Evolutionary conservation across 1,140 invertebrate species (phyloP).

Genomic region (Sesamia nonagrioides): DNA sequence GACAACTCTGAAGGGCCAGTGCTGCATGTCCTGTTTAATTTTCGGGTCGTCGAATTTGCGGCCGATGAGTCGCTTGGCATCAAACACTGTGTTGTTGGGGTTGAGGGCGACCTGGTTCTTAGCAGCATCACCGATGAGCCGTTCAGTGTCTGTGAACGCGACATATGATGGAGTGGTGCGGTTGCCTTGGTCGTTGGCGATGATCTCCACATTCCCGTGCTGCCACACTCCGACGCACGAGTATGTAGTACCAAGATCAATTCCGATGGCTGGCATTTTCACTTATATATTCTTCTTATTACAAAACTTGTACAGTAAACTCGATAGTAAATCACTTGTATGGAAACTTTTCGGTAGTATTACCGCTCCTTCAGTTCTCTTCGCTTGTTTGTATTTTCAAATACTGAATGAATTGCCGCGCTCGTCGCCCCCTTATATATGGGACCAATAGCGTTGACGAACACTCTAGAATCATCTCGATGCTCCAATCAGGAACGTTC

Average conservation of each 20-base stretch:
- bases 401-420: slow-evolving; percentile 69
- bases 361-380: slow-evolving; percentile 55
- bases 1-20: slow-evolving; percentile 91
- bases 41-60: slow-evolving; percentile 91
- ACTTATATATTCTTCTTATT: slow-evolving; percentile 45
- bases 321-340: slow-evolving; percentile 16
- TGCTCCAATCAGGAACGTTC: slow-evolving; percentile 56
- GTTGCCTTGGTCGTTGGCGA: slow-evolving; percentile 98
- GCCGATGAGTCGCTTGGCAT: slow-evolving; percentile 90
- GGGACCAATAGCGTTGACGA: slow-evolving; percentile 63
- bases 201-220: slow-evolving; percentile 96
- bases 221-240: slow-evolving; percentile 93
- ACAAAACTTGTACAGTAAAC: slow-evolving; percentile 44
- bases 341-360: slow-evolving; percentile 51
- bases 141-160: slow-evolving; percentile 95
- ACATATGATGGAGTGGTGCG: slow-evolving; percentile 96
- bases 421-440: slow-evolving; percentile 62
- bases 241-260: slow-evolving; percentile 93
- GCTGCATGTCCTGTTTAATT: slow-evolving; percentile 90
- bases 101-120: slow-evolving; percentile 92
- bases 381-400: slow-evolving; percentile 65
- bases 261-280: slow-evolving; percentile 90
- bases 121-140: slow-evolving; percentile 94
- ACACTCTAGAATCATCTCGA: slow-evolving; percentile 58
- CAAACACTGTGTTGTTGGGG: slow-evolving; percentile 92